Base-by-base conservation (phyloP, 2,888 invertebrate species). In the Toxonevra muliebris region DNA sequence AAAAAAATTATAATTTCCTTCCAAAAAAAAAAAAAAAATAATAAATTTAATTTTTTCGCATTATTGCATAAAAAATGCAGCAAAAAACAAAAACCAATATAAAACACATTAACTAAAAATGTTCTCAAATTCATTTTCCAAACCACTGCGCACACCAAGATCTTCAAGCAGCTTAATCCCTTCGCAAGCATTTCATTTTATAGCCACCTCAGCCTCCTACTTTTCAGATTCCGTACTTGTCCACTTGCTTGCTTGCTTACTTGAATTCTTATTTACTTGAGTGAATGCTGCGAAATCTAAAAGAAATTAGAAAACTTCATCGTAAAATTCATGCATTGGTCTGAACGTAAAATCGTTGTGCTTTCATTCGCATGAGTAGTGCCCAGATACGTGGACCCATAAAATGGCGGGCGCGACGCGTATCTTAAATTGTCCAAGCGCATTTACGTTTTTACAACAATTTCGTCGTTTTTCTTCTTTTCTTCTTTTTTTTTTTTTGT, bases 251-350 rank as follows among this genome's bases (percentile, higher is more conserved):
- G 30, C 30, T 30, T 30, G 30, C 7, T 4, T 2, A 30, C 30
- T 30, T 30, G 30, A 30, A 7, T 30, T 2, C 30, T 7, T 30
- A 7, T 4, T 1, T 55, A 11, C 45, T 12, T n/a, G 55, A 41
- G 20, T 15, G 41, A 52, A 48, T 50, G 45, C 30, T 30, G 30
- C 30, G 30, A 30, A 30, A 30, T 30, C 17, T 15, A 42, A 53
- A 53, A 11, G 76, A 72, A 77, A 75, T 78, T 77, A 75, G 79
- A 61, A 74, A 54, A 66, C 54, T 63, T 50, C 55, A 52, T 30
- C 63, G 55, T 69, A 69, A 69, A 66, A 66, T 30, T n/a, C 61
- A 80, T 76, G 77, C 74, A 79, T 65, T 67, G 15, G 20, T 13
- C 52, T 61, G 30, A 15, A 53, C 52, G 17, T 30, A 30, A 30